phyloP scores from a whole-genome alignment of 2,797 vertebrate genomes.

The Hapalemur alaotrensis region DNA sequence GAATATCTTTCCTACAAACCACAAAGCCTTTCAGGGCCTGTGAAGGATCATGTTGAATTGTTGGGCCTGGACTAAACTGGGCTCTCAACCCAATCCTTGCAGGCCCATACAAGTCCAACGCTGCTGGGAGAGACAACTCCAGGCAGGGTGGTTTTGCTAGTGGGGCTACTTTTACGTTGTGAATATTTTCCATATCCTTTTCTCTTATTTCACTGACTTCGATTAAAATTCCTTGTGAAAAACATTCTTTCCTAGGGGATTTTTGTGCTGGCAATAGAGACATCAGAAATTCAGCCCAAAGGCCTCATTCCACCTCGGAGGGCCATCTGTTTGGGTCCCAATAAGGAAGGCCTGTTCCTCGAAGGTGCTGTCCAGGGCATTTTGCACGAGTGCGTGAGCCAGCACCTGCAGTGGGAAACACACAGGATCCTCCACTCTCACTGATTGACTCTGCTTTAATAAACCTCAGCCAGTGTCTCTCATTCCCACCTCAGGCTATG shows the following conservation, averaged over 20 bases:
- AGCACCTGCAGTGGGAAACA: not conserved
- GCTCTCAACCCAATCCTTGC: not conserved
- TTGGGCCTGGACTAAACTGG: not conserved
- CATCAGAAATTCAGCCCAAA: not conserved
- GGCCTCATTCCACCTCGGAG: not conserved
- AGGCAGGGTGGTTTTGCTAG: not conserved
- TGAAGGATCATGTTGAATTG: not conserved
- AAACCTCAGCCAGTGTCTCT: not conserved
- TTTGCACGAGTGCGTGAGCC: not conserved
- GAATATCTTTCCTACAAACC: not conserved
- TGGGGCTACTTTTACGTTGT: not conserved
- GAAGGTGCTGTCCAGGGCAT: no score
- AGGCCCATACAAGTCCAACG: not conserved
- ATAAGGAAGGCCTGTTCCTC: not conserved
- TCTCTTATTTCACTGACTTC: not conserved
- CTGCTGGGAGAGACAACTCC: not conserved
- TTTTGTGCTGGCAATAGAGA: not conserved
- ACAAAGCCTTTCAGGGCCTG: not conserved
- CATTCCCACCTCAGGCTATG: not conserved
- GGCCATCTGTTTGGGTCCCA: not conserved
- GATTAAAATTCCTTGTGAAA: constrained; percentile 37
- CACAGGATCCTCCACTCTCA: not conserved
- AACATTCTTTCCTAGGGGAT: not conserved
- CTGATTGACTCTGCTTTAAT: not conserved
- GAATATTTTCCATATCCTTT: not conserved